Evolutionary conservation across 2,113 vertebrate species (phyloP).

Genomic region (Sorex fumeus): DNA sequence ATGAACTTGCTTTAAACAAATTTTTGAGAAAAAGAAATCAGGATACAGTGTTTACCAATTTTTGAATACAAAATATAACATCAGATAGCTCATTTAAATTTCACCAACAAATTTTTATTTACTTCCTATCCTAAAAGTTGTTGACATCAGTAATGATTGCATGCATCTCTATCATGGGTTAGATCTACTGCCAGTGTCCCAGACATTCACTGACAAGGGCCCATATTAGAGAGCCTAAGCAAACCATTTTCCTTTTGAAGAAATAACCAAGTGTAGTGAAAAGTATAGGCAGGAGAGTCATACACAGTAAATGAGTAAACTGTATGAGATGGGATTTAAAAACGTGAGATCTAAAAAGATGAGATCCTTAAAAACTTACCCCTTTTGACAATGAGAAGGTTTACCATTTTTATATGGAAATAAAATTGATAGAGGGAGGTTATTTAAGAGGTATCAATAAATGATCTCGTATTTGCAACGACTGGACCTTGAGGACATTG

Average conservation of each 20-base stretch:
- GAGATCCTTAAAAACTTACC: not conserved
- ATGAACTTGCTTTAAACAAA: not conserved
- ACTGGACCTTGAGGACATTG: not conserved
- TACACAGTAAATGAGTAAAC: not conserved
- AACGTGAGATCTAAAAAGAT: too few species aligned
- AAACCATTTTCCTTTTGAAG: constrained; percentile 28
- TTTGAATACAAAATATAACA: not conserved
- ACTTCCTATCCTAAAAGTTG: constrained; percentile 49
- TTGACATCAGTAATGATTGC: not conserved
- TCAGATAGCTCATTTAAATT: not conserved
- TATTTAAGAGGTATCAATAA: constrained; percentile 29
- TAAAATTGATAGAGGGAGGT: not conserved
- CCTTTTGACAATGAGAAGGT: not conserved
- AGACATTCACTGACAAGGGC: not conserved
- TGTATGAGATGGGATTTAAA: not conserved
- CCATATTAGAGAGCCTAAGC: constrained; percentile 24
- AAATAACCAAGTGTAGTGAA: not conserved
- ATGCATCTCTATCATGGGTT: not conserved
- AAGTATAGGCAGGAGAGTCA: not conserved
- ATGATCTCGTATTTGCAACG: not conserved
- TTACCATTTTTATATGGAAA: not conserved
- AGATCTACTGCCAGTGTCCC: not conserved
- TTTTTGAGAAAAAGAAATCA: constrained; percentile 17
- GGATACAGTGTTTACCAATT: too few species aligned
- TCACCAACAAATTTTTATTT: constrained; percentile 1